Conservation (phyloP, 2,888 invertebrate genomes). For the Morinoia aosen region DNA sequence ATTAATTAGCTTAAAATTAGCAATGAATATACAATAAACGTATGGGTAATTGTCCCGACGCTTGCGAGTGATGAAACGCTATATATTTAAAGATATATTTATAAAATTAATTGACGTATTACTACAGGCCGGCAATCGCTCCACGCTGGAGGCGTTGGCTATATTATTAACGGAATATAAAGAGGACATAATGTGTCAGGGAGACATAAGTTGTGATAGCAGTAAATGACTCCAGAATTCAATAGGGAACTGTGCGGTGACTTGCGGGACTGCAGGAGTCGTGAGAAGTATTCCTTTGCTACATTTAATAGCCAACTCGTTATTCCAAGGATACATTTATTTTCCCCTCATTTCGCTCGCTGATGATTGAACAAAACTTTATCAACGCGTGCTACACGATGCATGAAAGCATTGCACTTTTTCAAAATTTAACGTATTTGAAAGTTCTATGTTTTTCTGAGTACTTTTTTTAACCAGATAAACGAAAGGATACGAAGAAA, state of each 20-base stretch:
- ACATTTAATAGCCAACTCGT: background rate
- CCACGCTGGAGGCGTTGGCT: background rate
- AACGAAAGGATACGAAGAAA: too few species aligned
- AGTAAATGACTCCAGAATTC: background rate
- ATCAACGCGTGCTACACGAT: background rate
- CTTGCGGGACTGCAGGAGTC: background rate
- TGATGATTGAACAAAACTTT: background rate
- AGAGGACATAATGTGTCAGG: background rate
- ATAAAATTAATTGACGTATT: background rate
- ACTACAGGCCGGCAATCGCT: background rate
- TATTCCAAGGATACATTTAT: background rate
- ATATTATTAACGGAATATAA: background rate
- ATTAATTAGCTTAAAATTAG: background rate
- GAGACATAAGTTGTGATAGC: background rate
- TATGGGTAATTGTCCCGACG: background rate
- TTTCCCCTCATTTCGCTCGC: too few species aligned
- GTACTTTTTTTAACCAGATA: too few species aligned
- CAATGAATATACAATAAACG: background rate
- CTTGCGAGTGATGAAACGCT: background rate
- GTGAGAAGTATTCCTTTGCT: background rate
- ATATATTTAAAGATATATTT: constrained; percentile 8
- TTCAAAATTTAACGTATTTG: too few species aligned
- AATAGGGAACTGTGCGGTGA: background rate
- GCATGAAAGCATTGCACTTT: background rate
- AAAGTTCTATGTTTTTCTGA: too few species aligned